Conservation (phyloP, 2,888 invertebrate genomes). For the Agriopis marginaria region DNA sequence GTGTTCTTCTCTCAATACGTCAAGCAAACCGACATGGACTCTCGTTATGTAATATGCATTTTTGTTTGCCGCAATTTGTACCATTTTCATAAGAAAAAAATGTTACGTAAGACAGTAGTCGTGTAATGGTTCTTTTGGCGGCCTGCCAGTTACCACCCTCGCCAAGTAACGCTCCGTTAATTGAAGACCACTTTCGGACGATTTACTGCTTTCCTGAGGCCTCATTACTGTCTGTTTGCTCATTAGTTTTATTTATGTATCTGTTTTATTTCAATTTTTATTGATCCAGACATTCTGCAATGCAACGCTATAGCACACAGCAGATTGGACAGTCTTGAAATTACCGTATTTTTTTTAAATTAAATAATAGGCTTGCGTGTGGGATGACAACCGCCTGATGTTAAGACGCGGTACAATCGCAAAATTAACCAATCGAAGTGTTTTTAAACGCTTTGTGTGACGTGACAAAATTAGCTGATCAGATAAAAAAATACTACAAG, state of each 20-base stretch:
- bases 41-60: not conserved
- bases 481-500: too few relatives aligned
- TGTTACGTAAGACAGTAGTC: not conserved
- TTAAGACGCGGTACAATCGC: too few relatives aligned
- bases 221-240: slow-evolving; percentile 21
- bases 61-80: not conserved
- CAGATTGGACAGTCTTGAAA: too few relatives aligned
- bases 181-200: slow-evolving; percentile 19
- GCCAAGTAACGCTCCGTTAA: slow-evolving; percentile 22
- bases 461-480: too few relatives aligned
- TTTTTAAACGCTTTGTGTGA: too few relatives aligned
- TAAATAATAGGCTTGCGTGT: too few relatives aligned
- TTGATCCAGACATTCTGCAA: not conserved
- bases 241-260: slow-evolving; percentile 13
- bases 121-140: slow-evolving; percentile 24
- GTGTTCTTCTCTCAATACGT: too few relatives aligned
- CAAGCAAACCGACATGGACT: too few relatives aligned
- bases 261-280: slow-evolving; percentile 10
- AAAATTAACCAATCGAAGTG: too few relatives aligned
- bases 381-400: too few relatives aligned
- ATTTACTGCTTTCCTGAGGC: slow-evolving; percentile 22
- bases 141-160: slow-evolving; percentile 15
- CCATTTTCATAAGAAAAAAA: not conserved
- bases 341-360: too few relatives aligned
- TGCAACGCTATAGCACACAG: not conserved